A percentile compares a stretch with the other conserved stretches of the same genome.
These are phyloP conservation scores for Panagrolaimus sp. DNA, from an alignment of 1,140 invertebrate genomes.

Conservation along the genomic window DNA sequence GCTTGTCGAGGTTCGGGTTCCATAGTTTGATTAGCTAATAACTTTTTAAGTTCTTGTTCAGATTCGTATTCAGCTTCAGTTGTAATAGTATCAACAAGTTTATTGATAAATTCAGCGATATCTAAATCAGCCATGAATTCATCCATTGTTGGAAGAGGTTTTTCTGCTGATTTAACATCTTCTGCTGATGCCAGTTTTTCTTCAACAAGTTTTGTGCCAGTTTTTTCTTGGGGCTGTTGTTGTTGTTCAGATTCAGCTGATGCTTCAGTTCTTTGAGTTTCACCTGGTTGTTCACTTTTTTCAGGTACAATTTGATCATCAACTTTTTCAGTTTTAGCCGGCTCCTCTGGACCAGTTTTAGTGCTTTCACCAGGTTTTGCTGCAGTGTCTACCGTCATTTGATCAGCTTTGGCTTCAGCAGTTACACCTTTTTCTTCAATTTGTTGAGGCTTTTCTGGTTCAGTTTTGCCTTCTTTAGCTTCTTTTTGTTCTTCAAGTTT, in stretches of 20 bases:
- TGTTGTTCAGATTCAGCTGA: not conserved
- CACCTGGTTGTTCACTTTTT: not conserved
- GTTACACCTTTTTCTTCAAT: not conserved
- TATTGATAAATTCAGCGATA: not conserved
- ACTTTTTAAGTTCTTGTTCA: not conserved
- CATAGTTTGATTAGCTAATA: not conserved
- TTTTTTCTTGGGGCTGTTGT: not conserved
- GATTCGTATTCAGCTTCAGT: not conserved
- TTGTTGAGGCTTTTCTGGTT: not conserved
- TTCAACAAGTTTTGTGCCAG: not conserved
- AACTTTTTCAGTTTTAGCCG: too few relatives aligned
- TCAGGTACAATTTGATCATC: too few relatives aligned
- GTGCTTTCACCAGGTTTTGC: too few relatives aligned
- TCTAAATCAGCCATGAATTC: not conserved
- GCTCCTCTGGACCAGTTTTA: too few relatives aligned
- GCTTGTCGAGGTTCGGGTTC: not conserved
- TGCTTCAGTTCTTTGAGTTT: not conserved
- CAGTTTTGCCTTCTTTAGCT: not conserved
- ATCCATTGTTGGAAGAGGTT: not conserved
- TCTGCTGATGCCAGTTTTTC: not conserved
- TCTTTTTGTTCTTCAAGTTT: too few relatives aligned
- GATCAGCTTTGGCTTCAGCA: too few relatives aligned
- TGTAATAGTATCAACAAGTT: not conserved
- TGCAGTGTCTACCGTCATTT: too few relatives aligned
- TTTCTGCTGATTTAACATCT: constrained; percentile 4